Evolutionary conservation across 1,140 invertebrate species (phyloP), one percentile per base, ranked within the genome.

Genomic region (Tetragonula clypearis): DNA sequence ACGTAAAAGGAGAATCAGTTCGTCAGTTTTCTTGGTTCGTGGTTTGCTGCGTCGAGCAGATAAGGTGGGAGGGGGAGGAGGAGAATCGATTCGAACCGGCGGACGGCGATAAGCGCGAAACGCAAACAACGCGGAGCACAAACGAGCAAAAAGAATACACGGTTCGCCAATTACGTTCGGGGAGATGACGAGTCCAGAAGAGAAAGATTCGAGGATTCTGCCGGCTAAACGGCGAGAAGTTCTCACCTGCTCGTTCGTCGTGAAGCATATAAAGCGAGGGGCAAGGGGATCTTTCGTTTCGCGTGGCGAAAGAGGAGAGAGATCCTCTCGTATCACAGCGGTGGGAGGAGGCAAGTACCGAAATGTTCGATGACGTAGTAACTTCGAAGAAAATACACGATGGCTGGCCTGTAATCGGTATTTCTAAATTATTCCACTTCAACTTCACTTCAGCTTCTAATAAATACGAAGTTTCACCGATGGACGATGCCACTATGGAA

Each of bases 1-100:
- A 41, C 74, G 14, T 17, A n/a, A n/a, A 35, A 77, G 62, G 30
- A 35, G 26, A 82, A 23, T 71, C 41, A 26, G 66, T 84, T 53
- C 75, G 75, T 84, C 82, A 79, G 82, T 84, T 84, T 79, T 79
- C 82, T 84, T 41, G 82, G 55, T 77, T 69, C 82, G 66, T 79
- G 6, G 82, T 84, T 79, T 79, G 66, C 82, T 56, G 62, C 14
- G 35, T 71, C 35, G 74, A 56, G 12, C 30, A 78, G 82, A 84
- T 84, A 84, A 84, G 82, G 6, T 0, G 0, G 41, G 41, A 49
- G 6, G 41, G 41, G 41, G 41, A 49, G 41, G 71, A 53, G 56
- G 19, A 49, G 68, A 19, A 68, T 55, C 74, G 58, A 55, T 83
- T 77, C 74, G 74, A 83, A 77, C 62, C 26, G 26, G 65, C 19